phyloP scores from a whole-genome alignment of 2,797 vertebrate species.

The Lagorchestes hirsutus region DNA sequence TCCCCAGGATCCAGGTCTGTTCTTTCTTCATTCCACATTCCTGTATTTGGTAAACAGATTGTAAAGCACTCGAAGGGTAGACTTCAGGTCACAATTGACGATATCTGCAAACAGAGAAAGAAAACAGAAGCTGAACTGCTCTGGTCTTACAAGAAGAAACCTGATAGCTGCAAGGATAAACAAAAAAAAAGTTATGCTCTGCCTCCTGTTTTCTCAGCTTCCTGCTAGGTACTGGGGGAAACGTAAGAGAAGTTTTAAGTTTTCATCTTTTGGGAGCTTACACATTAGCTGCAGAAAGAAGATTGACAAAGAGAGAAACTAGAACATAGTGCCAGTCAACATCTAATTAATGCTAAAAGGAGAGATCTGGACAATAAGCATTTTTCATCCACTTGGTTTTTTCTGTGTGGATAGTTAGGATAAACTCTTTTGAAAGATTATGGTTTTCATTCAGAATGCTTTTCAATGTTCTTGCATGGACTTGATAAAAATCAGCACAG shows the following conservation, averaged over 20 bases:
- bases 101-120: slow-evolving; percentile 90
- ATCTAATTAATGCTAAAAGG: neutral
- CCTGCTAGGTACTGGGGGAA: neutral
- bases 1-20: neutral
- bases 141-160: neutral
- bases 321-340: neutral
- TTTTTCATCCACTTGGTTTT: neutral
- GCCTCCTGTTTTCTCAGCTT: neutral
- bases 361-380: neutral
- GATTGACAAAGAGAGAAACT: neutral
- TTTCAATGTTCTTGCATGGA: neutral
- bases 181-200: neutral
- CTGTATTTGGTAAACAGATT: slow-evolving; percentile 98
- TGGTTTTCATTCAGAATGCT: neutral
- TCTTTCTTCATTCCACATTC: slow-evolving; percentile 91
- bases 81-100: slow-evolving; percentile 98
- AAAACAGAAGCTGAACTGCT: slow-evolving; percentile 42
- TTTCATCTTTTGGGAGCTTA: neutral
- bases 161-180: neutral
- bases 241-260: neutral
- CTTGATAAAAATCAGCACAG: neutral
- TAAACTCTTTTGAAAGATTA: neutral
- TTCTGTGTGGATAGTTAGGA: neutral
- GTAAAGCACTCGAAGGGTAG: slow-evolving; percentile 96
- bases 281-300: neutral